phyloP scores from a whole-genome alignment of 2,113 vertebrate genomes.

The Alethe diademata region DNA sequence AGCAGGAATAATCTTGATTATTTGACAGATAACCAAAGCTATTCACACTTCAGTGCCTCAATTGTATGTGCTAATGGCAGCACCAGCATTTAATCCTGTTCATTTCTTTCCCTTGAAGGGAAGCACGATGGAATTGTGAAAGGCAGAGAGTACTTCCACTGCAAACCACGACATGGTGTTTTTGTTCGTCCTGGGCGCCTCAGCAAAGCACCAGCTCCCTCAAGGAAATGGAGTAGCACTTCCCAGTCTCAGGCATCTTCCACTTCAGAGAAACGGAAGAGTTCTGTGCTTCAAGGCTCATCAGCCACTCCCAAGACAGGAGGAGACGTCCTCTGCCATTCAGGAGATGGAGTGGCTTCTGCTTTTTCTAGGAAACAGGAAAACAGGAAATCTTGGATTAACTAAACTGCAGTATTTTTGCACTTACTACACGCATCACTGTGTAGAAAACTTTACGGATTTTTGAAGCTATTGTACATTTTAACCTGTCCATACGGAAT shows the following conservation, averaged over 20 bases:
- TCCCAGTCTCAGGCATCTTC: conserved; percentile 66
- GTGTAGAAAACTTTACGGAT: conserved; percentile 67
- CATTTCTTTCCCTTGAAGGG: conserved; percentile 73
- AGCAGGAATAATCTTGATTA: not conserved
- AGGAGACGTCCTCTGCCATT: conserved; percentile 48
- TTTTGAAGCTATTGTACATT: conserved; percentile 74
- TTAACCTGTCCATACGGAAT: conserved; percentile 71
- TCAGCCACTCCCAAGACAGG: conserved; percentile 1
- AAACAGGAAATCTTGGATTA: conserved; percentile 74
- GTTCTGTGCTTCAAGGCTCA: conserved; percentile 16
- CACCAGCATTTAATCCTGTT: not conserved
- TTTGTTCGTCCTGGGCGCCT: conserved; percentile 83
- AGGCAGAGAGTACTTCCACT: conserved; percentile 83
- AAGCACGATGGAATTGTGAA: conserved; percentile 84
- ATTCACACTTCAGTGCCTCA: not conserved
- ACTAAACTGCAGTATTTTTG: conserved; percentile 73
- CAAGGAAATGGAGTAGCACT: conserved; percentile 62
- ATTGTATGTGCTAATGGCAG: not conserved
- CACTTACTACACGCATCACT: conserved; percentile 72
- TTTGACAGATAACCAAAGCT: not conserved
- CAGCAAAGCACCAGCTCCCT: conserved; percentile 73
- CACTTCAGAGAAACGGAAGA: conserved; percentile 58
- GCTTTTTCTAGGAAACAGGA: conserved; percentile 74
- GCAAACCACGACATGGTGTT: conserved; percentile 78
- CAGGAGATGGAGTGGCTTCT: conserved; percentile 61